Conservation (phyloP, 2,888 invertebrate species). For the Carabus problematicus region DNA sequence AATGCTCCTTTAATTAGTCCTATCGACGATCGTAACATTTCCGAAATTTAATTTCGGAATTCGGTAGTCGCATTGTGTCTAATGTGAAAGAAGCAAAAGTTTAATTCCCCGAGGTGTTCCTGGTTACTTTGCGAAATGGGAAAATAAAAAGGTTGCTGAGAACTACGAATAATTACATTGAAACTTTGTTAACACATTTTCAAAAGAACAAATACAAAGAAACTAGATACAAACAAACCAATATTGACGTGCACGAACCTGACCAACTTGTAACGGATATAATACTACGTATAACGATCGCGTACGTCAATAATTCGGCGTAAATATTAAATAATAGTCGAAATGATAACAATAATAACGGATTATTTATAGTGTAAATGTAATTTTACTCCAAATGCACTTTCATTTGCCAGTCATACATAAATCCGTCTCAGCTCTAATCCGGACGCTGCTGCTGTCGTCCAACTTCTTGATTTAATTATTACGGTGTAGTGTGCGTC, state of each 20-base stretch:
- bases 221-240: neutral
- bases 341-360: no score
- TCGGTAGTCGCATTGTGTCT: neutral
- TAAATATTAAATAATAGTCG: no score
- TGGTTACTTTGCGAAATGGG: constrained; percentile 21
- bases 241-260: neutral
- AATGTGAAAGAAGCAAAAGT: constrained; percentile 18
- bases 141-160: constrained; percentile 32
- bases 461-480: constrained; percentile 38
- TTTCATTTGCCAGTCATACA: no score
- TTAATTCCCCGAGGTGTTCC: constrained; percentile 19
- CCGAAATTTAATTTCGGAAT: constrained; percentile 28
- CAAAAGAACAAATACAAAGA: constrained; percentile 34
- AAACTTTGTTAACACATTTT: constrained; percentile 37
- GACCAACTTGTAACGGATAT: neutral
- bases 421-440: no score
- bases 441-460: neutral
- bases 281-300: no score
- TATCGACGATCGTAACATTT: constrained; percentile 17
- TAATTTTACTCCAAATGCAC: no score
- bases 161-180: constrained; percentile 35
- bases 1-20: constrained; percentile 1
- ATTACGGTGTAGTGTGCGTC: constrained; percentile 12
- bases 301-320: no score
- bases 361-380: no score